Conservation (phyloP, 2,797 vertebrate species). For the Triplophysa yarkandensis region DNA sequence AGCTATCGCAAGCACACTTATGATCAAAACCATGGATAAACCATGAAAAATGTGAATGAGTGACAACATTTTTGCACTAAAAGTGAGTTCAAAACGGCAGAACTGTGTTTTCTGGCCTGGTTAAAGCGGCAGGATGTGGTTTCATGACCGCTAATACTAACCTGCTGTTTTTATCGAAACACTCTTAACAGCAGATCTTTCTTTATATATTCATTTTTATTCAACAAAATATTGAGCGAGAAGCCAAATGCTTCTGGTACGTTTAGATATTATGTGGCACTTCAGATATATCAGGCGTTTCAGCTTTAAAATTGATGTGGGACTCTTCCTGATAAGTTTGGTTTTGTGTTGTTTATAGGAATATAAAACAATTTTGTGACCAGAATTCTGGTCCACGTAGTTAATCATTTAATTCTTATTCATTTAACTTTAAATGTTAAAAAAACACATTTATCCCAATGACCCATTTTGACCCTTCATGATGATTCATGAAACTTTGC, state of each 20-base stretch:
- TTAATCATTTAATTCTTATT: too few species aligned
- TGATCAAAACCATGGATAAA: not conserved
- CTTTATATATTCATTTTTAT: not conserved
- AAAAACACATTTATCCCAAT: too few species aligned
- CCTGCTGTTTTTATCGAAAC: not conserved
- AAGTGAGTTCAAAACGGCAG: constrained; percentile 19
- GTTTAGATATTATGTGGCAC: not conserved
- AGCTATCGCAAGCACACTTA: constrained; percentile 23
- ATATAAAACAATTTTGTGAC: not conserved
- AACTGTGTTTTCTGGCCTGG: constrained; percentile 4
- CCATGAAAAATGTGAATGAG: not conserved
- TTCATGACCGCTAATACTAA: not conserved
- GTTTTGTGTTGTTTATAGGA: not conserved
- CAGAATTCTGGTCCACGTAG: too few species aligned
- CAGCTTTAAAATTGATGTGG: not conserved
- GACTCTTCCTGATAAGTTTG: not conserved
- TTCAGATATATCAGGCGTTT: not conserved
- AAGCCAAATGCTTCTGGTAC: not conserved
- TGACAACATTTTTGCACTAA: constrained; percentile 21
- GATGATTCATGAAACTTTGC: not conserved
- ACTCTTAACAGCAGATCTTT: not conserved
- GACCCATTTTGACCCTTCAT: too few species aligned
- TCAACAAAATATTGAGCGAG: not conserved
- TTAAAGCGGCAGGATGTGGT: not conserved
- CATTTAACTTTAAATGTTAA: too few species aligned